Percentiles rank a stretch among this genome's conserved stretches.
Conservation (phyloP, 2,888 invertebrate genomes). For the Ornithoptera priamus region DNA sequence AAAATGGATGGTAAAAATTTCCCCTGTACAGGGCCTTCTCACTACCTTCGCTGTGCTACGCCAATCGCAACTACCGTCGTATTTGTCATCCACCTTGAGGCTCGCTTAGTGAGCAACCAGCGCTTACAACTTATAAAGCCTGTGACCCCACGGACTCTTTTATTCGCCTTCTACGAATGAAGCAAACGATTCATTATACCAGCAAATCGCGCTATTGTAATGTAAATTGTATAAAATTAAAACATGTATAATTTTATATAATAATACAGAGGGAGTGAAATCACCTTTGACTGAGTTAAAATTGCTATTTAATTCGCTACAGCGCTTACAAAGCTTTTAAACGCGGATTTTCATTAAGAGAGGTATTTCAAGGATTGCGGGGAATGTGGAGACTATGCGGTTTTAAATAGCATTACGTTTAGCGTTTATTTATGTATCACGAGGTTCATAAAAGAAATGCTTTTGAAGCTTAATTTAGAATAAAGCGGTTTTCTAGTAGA, state of each 20-base stretch:
- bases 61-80: too few relatives aligned
- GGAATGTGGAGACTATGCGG: conserved; percentile 29
- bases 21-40: too few relatives aligned
- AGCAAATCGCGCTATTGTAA: background rate
- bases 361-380: conserved; percentile 36
- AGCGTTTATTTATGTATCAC: conserved; percentile 25
- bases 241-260: background rate
- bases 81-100: too few relatives aligned
- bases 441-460: conserved; percentile 21
- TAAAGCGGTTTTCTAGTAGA: background rate
- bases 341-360: conserved; percentile 42
- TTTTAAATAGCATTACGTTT: conserved; percentile 34
- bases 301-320: conserved; percentile 28
- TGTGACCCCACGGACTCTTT: too few relatives aligned
- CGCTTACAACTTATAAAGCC: too few relatives aligned
- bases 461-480: conserved; percentile 20
- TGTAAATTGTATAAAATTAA: conserved; percentile 22
- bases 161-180: background rate
- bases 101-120: too few relatives aligned
- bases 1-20: too few relatives aligned
- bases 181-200: background rate
- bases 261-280: conserved; percentile 22
- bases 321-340: conserved; percentile 35
- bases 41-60: too few relatives aligned
- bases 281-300: conserved; percentile 28